Evolutionary conservation across 2,888 invertebrate species (phyloP).

Genomic region (Pogonocherus hispidulus): DNA sequence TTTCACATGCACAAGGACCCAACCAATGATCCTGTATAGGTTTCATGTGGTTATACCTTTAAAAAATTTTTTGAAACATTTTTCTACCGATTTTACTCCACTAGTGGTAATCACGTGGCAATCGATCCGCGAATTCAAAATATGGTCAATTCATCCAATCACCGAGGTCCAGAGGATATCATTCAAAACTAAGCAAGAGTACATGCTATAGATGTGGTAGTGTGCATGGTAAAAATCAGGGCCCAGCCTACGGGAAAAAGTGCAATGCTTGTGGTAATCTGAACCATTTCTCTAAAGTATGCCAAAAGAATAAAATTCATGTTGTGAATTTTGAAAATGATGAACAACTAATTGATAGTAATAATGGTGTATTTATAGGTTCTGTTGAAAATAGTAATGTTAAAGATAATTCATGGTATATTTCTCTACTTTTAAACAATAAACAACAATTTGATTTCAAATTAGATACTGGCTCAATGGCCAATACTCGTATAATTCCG

Average conservation of each 20-base stretch:
- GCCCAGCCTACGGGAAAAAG: slow-evolving; percentile 24
- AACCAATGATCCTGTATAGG: too few relatives aligned
- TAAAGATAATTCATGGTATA: slow-evolving; percentile 9
- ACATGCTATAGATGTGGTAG: slow-evolving; percentile 20
- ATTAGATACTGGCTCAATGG: slow-evolving; percentile 23
- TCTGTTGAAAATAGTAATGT: neutral
- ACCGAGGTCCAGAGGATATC: too few relatives aligned
- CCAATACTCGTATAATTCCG: slow-evolving; percentile 25
- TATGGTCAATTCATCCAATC: too few relatives aligned
- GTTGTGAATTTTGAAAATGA: neutral
- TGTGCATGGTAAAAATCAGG: slow-evolving; percentile 27
- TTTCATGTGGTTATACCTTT: too few relatives aligned
- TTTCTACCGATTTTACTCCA: too few relatives aligned
- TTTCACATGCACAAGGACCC: too few relatives aligned
- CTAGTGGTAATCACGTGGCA: too few relatives aligned
- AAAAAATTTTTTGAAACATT: too few relatives aligned
- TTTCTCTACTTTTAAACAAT: slow-evolving; percentile 11
- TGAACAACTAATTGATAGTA: neutral
- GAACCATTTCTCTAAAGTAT: slow-evolving; percentile 26
- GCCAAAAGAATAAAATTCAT: slow-evolving; percentile 20
- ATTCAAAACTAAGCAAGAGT: neutral
- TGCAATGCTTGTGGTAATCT: slow-evolving; percentile 23
- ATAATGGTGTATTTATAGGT: slow-evolving; percentile 16
- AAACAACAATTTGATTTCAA: slow-evolving; percentile 10
- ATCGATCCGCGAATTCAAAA: too few relatives aligned